phyloP scores from a whole-genome alignment of 1,140 invertebrate species.

The Stegodyphus dumicola region DNA sequence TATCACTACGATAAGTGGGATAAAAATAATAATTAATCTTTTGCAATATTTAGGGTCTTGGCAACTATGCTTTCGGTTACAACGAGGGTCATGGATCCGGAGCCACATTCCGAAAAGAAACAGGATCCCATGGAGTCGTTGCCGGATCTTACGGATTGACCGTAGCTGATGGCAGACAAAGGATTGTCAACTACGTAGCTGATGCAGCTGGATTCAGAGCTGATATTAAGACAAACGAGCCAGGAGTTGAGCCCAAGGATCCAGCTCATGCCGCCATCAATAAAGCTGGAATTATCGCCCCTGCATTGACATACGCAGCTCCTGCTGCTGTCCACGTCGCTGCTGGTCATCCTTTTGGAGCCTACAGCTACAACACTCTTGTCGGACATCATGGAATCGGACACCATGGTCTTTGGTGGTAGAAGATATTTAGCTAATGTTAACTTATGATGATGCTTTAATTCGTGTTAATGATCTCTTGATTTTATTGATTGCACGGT shows the following conservation, averaged over 20 bases:
- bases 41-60: conserved; percentile 27
- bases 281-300: conserved; percentile 36
- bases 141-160: conserved; percentile 63
- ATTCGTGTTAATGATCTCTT: too few relatives aligned
- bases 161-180: conserved; percentile 63
- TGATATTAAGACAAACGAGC: conserved; percentile 62
- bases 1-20: background rate
- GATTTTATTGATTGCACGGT: too few relatives aligned
- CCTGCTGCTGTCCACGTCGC: background rate
- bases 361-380: conserved; percentile 40
- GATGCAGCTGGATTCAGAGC: conserved; percentile 65
- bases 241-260: conserved; percentile 61
- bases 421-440: too few relatives aligned
- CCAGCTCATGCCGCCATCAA: conserved; percentile 62
- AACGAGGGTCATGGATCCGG: conserved; percentile 63
- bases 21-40: background rate
- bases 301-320: background rate
- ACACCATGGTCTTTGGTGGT: conserved; percentile 8
- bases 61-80: conserved; percentile 64
- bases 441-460: too few relatives aligned
- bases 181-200: conserved; percentile 66
- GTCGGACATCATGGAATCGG: conserved; percentile 43
- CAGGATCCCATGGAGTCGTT: conserved; percentile 55
- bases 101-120: conserved; percentile 64
- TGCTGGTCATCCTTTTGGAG: conserved; percentile 48